Conservation (phyloP, 2,113 vertebrate genomes). For the Colius striatus region DNA sequence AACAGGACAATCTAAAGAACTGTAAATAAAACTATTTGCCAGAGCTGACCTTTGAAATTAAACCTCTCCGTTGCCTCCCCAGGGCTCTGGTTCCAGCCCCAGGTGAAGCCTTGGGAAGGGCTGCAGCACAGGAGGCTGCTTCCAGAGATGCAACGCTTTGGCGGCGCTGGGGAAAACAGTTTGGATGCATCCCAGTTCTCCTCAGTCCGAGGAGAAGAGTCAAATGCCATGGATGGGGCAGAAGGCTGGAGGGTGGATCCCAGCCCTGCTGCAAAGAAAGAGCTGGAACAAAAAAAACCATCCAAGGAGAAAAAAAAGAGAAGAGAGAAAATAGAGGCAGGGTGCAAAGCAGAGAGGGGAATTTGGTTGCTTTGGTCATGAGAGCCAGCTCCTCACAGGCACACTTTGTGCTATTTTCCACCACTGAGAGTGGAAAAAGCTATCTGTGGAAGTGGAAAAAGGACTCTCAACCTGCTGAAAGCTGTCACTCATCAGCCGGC, state of each 20-base stretch:
- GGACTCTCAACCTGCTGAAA: constrained; percentile 39
- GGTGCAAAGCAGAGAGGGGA: constrained; percentile 22
- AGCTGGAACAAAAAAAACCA: background rate
- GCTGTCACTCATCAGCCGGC: background rate
- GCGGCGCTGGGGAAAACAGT: background rate
- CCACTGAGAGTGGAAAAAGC: constrained; percentile 25
- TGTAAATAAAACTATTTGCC: constrained; percentile 65
- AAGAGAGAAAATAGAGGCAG: background rate
- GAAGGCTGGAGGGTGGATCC: background rate
- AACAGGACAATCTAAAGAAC: constrained; percentile 54
- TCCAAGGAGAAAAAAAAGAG: background rate
- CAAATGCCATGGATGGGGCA: background rate
- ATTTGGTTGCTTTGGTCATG: constrained; percentile 22
- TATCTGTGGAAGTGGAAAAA: constrained; percentile 46
- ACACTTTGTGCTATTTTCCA: constrained; percentile 45
- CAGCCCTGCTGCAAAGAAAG: constrained; percentile 11
- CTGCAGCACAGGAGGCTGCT: background rate
- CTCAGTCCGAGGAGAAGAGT: background rate
- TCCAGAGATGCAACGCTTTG: background rate
- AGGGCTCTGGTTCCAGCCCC: background rate
- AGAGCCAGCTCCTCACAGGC: background rate
- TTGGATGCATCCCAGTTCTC: background rate
- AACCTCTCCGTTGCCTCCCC: background rate
- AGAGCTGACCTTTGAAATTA: constrained; percentile 67
- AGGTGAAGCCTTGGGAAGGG: background rate